Conservation (phyloP, 2,888 invertebrate species). For the Gonocerus acuteangulatus region DNA sequence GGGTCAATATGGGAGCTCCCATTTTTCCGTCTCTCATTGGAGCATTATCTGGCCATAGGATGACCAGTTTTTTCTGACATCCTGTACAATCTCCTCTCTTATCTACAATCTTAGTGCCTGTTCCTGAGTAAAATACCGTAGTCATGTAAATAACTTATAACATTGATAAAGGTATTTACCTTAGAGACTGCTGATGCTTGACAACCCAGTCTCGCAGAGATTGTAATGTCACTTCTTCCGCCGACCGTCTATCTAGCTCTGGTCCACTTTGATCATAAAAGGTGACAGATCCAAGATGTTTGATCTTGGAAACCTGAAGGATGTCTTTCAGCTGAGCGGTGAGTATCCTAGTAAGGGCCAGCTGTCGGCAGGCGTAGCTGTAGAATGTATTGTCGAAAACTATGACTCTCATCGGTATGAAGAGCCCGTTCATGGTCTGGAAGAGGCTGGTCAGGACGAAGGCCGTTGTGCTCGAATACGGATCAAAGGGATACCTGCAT, state of each 20-base stretch:
- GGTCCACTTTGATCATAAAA: background rate
- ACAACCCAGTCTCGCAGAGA: conserved; percentile 5
- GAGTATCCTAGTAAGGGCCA: background rate
- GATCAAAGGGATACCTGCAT: background rate
- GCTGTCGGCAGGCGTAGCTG: conserved; percentile 4
- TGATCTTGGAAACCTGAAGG: background rate
- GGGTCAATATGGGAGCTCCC: no score
- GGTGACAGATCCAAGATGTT: background rate
- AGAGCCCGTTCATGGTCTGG: no score
- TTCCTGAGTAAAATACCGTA: no score
- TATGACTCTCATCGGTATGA: no score
- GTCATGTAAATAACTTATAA: no score
- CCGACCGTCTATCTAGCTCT: background rate
- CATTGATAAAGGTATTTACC: no score
- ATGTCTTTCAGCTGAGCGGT: background rate
- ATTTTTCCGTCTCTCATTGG: no score
- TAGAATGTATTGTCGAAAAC: conserved; percentile 7
- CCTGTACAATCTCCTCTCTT: no score
- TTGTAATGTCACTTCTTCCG: background rate
- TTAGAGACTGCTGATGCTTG: background rate
- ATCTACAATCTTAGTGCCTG: no score
- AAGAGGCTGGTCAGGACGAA: no score
- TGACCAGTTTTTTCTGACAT: no score
- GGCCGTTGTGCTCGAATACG: background rate
- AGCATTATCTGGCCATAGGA: no score